Conservation (phyloP, 2,113 vertebrate genomes). For the Geococcyx californianus region DNA sequence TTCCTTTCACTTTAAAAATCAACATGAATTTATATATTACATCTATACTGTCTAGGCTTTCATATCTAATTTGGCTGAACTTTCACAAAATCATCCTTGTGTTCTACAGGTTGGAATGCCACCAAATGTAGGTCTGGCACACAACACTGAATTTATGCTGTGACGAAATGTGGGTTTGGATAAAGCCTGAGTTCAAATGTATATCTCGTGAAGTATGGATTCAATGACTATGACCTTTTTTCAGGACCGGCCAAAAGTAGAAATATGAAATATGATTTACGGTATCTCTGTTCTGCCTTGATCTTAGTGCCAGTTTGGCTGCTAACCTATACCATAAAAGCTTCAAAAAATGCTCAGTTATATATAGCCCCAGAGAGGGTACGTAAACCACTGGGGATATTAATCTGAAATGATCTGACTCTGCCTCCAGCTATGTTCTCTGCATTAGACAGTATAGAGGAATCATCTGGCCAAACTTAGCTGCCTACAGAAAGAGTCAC, state of each 20-base stretch:
- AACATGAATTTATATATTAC: background rate
- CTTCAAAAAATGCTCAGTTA: background rate
- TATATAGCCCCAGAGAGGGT: background rate
- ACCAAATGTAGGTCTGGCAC: background rate
- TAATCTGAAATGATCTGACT: conserved; percentile 12
- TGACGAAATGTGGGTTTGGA: background rate
- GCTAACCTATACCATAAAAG: background rate
- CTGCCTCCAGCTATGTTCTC: background rate
- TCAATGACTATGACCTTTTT: background rate
- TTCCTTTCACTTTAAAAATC: background rate
- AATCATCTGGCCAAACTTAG: background rate
- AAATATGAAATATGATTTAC: conserved; percentile 4
- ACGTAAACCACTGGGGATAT: background rate
- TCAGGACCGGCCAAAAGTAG: background rate
- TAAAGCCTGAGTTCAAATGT: background rate
- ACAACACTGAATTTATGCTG: background rate
- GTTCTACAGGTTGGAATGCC: background rate
- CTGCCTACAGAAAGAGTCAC: background rate
- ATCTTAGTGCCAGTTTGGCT: conserved; percentile 1
- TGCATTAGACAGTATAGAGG: background rate
- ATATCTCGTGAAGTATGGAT: background rate
- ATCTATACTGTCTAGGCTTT: background rate
- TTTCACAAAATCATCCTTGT: background rate
- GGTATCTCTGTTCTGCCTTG: background rate
- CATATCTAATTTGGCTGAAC: background rate